Evolutionary conservation across 1,140 invertebrate genomes (phyloP).

Genomic region (Aphidius ervi): DNA sequence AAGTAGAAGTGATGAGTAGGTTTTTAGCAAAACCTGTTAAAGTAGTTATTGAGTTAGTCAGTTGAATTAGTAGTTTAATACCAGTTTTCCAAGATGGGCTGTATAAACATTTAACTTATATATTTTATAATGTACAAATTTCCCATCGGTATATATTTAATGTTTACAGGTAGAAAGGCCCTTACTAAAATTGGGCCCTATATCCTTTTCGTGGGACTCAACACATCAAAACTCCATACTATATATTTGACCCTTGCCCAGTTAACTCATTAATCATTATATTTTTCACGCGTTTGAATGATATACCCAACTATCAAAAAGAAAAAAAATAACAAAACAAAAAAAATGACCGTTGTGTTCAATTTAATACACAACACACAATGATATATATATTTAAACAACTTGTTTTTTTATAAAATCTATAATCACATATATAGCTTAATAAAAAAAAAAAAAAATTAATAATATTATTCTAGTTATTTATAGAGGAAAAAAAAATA

Average conservation of each 20-base stretch:
- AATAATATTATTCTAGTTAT: too few relatives aligned
- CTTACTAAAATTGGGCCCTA: conserved; percentile 42
- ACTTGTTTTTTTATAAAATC: too few relatives aligned
- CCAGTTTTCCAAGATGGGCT: conserved; percentile 37
- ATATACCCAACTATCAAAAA: too few relatives aligned
- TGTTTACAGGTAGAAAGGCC: conserved; percentile 14
- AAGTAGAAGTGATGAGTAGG: too few relatives aligned
- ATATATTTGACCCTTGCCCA: conserved; percentile 13
- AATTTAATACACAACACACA: neutral
- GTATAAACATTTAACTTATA: neutral
- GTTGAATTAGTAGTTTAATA: conserved; percentile 9
- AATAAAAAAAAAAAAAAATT: too few relatives aligned
- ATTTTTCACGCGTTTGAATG: conserved; percentile 28
- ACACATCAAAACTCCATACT: conserved; percentile 20
- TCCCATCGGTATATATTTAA: conserved; percentile 31
- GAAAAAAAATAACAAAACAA: neutral
- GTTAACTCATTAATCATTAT: conserved; percentile 43
- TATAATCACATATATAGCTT: too few relatives aligned
- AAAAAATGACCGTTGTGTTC: conserved; percentile 15
- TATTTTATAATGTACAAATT: conserved; percentile 11
- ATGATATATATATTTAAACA: too few relatives aligned
- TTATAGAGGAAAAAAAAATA: too few relatives aligned
- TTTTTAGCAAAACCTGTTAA: conserved; percentile 3
- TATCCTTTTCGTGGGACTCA: conserved; percentile 17
- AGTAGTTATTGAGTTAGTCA: neutral